phyloP scores from a whole-genome alignment of 2,888 invertebrate species.

The Conistra vaccinii region DNA sequence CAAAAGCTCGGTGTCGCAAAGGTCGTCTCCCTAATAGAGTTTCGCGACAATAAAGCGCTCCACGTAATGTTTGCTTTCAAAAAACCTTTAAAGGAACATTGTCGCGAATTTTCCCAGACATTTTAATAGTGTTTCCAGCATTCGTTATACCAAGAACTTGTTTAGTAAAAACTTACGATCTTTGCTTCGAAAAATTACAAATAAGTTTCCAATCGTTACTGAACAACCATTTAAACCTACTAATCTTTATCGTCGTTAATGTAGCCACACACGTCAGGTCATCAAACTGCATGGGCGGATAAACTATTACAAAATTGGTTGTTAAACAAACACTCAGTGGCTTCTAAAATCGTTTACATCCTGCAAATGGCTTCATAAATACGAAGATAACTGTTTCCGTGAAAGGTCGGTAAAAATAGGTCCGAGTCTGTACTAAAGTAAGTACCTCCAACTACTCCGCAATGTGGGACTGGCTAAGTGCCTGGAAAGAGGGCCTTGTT shows the following conservation, averaged over 20 bases:
- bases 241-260: constrained; percentile 35
- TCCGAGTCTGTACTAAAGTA: constrained; percentile 29
- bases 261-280: constrained; percentile 56
- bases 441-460: constrained; percentile 49
- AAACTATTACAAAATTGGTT: constrained; percentile 59
- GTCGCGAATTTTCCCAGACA: constrained; percentile 44
- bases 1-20: constrained; percentile 59
- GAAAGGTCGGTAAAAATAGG: constrained; percentile 51
- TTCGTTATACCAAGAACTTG: constrained; percentile 24
- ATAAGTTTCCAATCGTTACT: constrained; percentile 9
- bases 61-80: constrained; percentile 50
- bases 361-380: constrained; percentile 47
- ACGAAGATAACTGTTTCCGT: constrained; percentile 44
- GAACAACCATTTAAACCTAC: constrained; percentile 23
- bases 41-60: constrained; percentile 67
- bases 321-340: constrained; percentile 43
- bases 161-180: constrained; percentile 5
- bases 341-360: constrained; percentile 47
- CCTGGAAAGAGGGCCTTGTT: constrained; percentile 50
- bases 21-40: constrained; percentile 71
- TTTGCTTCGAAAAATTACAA: constrained; percentile 12
- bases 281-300: constrained; percentile 57
- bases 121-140: constrained; percentile 43
- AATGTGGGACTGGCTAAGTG: constrained; percentile 61
- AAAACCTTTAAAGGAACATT: constrained; percentile 49